Base-by-base conservation (phyloP, 2,113 vertebrate species). In the Fregata magnificens region DNA sequence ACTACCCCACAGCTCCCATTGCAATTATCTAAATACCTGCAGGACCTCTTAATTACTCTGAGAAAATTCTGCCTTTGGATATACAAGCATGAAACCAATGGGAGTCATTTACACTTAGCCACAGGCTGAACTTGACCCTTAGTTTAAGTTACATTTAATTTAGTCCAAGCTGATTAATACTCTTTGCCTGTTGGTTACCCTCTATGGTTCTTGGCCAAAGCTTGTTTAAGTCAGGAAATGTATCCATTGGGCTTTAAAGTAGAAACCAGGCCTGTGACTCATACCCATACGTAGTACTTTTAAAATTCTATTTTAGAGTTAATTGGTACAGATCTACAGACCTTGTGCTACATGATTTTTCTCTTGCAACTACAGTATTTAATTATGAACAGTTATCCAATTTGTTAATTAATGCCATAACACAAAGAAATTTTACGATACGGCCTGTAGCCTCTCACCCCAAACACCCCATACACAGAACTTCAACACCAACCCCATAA, bases 111-210 rank as follows among this genome's bases (percentile, higher is more conserved):
- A 71, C 65, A 49, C 16, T 61, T 67, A 91, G 90, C 72, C 86
- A 97, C 34, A 67, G 80, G 92, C 83, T 91, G 77, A 89, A 88
- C 34, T 29, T 84, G 72, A 95, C 83, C 88, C 72, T 93, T 79
- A 45, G 26, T 50, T 77, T 16, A 16, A 91, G 31, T 88, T 86
- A 81, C 36, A n/a, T 94, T 90, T 88, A 42, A 94, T 83, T 92
- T 86, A 82, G 65, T 52, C 69, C 86, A 88, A 91, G 52, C 28
- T 76, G 86, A 90, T 91, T 63, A 89, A 89, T 79, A 58, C 14
- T 50, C 21, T 77, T 69, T 81, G 63, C 49, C 65, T 89, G 40
- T 55, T 84, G 62, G 44, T 76, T 84, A 82, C 56, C 25, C 69
- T 87, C 52, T 49, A n/a, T 0, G 2, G 34, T 49, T 84, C 77